Percentiles rank a stretch among this genome's conserved stretches.
Conservation (phyloP, 1,140 invertebrate genomes). For the Charaxes varanes region DNA sequence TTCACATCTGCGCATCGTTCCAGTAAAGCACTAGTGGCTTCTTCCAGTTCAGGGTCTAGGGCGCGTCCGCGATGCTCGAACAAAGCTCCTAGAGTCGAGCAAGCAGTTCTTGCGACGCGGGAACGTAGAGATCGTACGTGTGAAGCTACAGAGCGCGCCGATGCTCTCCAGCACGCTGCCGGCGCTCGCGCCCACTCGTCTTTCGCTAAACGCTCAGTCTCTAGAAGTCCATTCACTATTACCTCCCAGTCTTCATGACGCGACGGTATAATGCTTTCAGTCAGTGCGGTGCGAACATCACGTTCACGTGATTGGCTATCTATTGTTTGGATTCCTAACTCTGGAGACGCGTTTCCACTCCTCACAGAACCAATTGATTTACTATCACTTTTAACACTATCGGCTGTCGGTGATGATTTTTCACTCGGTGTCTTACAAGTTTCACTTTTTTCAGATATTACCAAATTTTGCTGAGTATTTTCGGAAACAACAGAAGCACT, state of each 20-base stretch:
- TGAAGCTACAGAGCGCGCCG: slow-evolving; percentile 81
- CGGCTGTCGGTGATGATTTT: slow-evolving; percentile 17
- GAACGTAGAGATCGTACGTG: slow-evolving; percentile 92
- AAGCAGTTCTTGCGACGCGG: slow-evolving; percentile 90
- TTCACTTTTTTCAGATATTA: not conserved
- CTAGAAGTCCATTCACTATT: slow-evolving; percentile 85
- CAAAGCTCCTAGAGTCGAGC: slow-evolving; percentile 84
- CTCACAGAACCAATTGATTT: slow-evolving; percentile 23
- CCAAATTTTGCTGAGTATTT: not conserved
- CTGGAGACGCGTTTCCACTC: slow-evolving; percentile 29
- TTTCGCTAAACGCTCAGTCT: slow-evolving; percentile 81
- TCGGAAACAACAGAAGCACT: not conserved
- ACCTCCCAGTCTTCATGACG: slow-evolving; percentile 86
- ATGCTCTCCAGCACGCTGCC: slow-evolving; percentile 75
- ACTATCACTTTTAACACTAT: slow-evolving; percentile 11
- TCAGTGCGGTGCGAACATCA: slow-evolving; percentile 52
- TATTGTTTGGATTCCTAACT: slow-evolving; percentile 13
- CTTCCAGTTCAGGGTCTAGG: slow-evolving; percentile 92
- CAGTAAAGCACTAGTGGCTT: slow-evolving; percentile 85
- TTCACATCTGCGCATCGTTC: slow-evolving; percentile 94
- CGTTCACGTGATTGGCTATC: slow-evolving; percentile 28
- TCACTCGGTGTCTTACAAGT: slow-evolving; percentile 2
- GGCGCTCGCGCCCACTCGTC: slow-evolving; percentile 81
- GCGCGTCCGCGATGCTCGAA: slow-evolving; percentile 81
- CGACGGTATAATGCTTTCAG: slow-evolving; percentile 50